Conservation (phyloP, 2,888 invertebrate species). For the Pristionchus mayeri region DNA sequence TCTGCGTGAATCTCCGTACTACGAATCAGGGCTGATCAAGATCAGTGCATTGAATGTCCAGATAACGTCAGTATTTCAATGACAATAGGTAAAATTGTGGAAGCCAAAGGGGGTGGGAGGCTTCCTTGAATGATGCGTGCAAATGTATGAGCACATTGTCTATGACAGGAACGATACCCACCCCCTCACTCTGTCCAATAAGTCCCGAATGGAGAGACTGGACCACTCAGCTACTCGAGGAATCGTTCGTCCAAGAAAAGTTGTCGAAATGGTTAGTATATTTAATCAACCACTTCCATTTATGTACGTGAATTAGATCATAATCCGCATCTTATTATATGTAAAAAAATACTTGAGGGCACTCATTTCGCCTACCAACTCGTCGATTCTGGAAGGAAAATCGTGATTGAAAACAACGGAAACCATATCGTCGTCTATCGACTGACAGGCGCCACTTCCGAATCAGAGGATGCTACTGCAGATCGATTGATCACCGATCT, state of each 20-base stretch:
- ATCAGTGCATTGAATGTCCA: not conserved
- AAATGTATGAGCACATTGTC: not conserved
- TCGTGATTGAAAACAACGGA: not conserved
- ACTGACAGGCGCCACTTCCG: not conserved
- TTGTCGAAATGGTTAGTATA: slow-evolving; percentile 42
- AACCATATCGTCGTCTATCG: slow-evolving; percentile 2
- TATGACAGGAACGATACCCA: not conserved
- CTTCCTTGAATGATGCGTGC: not conserved
- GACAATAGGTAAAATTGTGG: not conserved
- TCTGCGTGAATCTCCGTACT: not conserved
- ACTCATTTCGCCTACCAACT: slow-evolving; percentile 33
- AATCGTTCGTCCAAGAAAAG: slow-evolving; percentile 26
- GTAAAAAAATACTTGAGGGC: not conserved
- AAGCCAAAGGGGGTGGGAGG: no score
- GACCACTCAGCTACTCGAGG: slow-evolving; percentile 1
- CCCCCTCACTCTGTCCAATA: not conserved
- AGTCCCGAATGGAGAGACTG: not conserved
- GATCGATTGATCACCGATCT: not conserved
- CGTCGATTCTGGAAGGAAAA: not conserved
- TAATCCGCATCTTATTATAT: not conserved
- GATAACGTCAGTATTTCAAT: not conserved
- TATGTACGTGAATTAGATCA: not conserved
- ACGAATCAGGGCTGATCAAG: slow-evolving; percentile 13
- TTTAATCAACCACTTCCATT: not conserved
- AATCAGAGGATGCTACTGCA: not conserved